Percentiles rank a stretch among this genome's conserved stretches.
Evolutionary conservation across 2,888 invertebrate genomes (phyloP).

Genomic region (Galeruca laticollis): DNA sequence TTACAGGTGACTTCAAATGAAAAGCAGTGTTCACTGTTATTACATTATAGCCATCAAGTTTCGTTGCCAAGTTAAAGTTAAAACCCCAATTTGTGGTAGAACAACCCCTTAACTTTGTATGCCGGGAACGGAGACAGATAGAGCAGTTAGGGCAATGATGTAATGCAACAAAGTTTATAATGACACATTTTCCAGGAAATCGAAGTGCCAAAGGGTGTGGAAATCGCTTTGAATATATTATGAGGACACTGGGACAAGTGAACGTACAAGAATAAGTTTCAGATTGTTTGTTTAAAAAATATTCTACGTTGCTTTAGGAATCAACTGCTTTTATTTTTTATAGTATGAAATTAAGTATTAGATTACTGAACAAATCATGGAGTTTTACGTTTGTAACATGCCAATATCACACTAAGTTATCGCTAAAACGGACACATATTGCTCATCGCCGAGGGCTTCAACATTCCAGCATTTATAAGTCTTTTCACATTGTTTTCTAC

Average conservation of each 20-base stretch:
- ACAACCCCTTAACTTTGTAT: constrained; percentile 5
- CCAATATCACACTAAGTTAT: too few species aligned
- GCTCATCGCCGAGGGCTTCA: too few species aligned
- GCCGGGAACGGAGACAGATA: neutral
- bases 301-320: too few species aligned
- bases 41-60: neutral
- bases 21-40: neutral
- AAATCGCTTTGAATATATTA: neutral
- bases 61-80: neutral
- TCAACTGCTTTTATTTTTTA: too few species aligned
- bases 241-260: neutral
- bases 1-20: constrained; percentile 1
- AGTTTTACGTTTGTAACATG: too few species aligned
- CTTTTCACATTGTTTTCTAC: too few species aligned
- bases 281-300: too few species aligned
- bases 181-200: neutral
- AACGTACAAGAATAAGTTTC: neutral
- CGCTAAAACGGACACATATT: too few species aligned
- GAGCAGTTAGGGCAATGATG: neutral
- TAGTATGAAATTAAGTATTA: too few species aligned
- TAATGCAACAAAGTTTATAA: neutral
- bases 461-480: too few species aligned
- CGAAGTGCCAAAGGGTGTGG: neutral
- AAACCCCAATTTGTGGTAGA: constrained; percentile 9
- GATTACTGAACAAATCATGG: too few species aligned